A percentile compares a stretch with the other conserved stretches of the same genome.
Evolutionary conservation across 2,888 invertebrate species (phyloP).

Genomic region (Drosophila quinaria): DNA sequence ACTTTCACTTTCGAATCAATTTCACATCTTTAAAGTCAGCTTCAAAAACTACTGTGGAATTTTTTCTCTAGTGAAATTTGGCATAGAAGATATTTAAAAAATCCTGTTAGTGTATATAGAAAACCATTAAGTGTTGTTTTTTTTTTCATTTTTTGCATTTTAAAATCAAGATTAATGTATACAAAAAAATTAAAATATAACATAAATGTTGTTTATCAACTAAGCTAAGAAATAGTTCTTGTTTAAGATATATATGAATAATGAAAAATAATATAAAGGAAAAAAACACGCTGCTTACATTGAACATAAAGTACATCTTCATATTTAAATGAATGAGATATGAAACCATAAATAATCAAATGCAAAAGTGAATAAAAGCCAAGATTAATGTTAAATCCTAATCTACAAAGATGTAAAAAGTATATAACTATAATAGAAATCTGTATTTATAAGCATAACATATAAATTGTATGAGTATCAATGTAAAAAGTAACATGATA

Average conservation of each 20-base stretch:
- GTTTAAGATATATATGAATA: constrained; percentile 24
- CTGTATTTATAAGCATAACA: constrained; percentile 38
- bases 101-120: constrained; percentile 61
- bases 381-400: constrained; percentile 10
- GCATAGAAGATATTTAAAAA: not conserved
- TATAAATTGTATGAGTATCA: constrained; percentile 33
- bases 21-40: not conserved
- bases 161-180: constrained; percentile 19
- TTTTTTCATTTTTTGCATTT: constrained; percentile 2
- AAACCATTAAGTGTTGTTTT: constrained; percentile 21
- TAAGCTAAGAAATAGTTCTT: constrained; percentile 44
- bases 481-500: constrained; percentile 63
- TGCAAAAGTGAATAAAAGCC: constrained; percentile 24
- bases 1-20: not conserved
- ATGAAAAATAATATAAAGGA: constrained; percentile 12
- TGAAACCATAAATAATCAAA: constrained; percentile 28
- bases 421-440: constrained; percentile 38
- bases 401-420: constrained; percentile 59
- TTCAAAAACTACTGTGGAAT: not conserved
- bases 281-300: constrained; percentile 48
- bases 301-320: constrained; percentile 70
- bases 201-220: constrained; percentile 58
- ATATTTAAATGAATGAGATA: constrained; percentile 54
- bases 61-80: constrained; percentile 1
- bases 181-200: constrained; percentile 22